Evolutionary conservation across 2,797 vertebrate species (phyloP).

Genomic region (Periparus ater): DNA sequence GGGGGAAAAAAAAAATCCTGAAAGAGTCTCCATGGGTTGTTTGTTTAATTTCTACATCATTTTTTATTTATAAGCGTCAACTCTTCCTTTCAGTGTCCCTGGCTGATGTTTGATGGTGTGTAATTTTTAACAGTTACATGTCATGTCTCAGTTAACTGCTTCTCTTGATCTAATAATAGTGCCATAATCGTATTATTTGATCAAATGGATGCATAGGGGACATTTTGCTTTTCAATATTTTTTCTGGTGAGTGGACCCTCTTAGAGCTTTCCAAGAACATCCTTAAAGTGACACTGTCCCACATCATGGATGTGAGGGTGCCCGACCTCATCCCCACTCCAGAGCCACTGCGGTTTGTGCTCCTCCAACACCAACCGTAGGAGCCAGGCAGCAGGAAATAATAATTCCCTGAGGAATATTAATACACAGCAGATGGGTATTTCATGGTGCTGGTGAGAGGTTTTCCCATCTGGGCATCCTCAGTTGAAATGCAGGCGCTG

Average conservation of each 20-base stretch:
- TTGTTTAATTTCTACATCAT: conserved; percentile 74
- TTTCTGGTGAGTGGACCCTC: conserved; percentile 39
- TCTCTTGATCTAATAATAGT: conserved; percentile 55
- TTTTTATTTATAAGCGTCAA: conserved; percentile 75
- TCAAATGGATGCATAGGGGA: conserved; percentile 54
- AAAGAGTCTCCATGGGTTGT: conserved; percentile 65
- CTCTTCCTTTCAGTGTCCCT: conserved; percentile 51
- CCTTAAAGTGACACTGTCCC: neutral
- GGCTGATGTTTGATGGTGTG: conserved; percentile 60
- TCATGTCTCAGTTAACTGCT: conserved; percentile 61
- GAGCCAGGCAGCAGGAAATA: conserved; percentile 51
- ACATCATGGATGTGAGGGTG: neutral
- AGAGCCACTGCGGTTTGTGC: neutral
- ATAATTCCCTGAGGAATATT: conserved; percentile 28
- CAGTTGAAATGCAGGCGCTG: neutral
- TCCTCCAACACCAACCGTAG: neutral
- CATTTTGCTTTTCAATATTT: conserved; percentile 46
- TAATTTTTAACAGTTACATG: conserved; percentile 69
- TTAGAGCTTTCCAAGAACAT: conserved; percentile 28
- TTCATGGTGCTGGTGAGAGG: conserved; percentile 17
- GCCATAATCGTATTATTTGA: conserved; percentile 59
- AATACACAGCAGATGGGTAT: conserved; percentile 49
- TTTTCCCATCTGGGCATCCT: conserved; percentile 56
- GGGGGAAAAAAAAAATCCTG: conserved; percentile 16
- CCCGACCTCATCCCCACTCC: conserved; percentile 38